Conservation (phyloP, 2,113 vertebrate species). For the Speoplatyrhinus poulsoni region DNA sequence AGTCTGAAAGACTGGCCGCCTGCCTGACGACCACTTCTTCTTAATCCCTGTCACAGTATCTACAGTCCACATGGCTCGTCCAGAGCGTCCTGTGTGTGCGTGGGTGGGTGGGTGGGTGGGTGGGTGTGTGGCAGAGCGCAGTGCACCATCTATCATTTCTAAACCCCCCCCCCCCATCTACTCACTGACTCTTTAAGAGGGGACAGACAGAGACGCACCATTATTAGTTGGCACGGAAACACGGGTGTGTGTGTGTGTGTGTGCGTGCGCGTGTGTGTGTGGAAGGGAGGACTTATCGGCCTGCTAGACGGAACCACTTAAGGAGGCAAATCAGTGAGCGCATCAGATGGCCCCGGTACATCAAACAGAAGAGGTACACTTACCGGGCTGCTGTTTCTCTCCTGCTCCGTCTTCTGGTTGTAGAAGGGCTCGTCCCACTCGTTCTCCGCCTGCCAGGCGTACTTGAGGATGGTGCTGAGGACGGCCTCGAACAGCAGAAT, state of each 20-base stretch:
- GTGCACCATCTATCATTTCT: not conserved
- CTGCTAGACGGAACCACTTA: not conserved
- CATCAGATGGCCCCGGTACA: constrained; percentile 15
- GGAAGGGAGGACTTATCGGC: constrained; percentile 18
- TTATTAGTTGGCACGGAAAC: not conserved
- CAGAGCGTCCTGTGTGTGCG: not conserved
- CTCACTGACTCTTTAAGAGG: not conserved
- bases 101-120: not conserved
- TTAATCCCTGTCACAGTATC: constrained; percentile 41
- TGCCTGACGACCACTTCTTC: constrained; percentile 23
- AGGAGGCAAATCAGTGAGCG: constrained; percentile 22
- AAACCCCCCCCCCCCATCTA: constrained; percentile 6
- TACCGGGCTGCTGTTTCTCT: constrained; percentile 90
- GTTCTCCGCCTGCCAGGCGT: constrained; percentile 91
- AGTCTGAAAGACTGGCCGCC: constrained; percentile 21
- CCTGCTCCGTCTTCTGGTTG: constrained; percentile 91
- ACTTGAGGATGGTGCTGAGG: constrained; percentile 96
- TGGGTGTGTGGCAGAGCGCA: not conserved
- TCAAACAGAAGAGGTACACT: constrained; percentile 14
- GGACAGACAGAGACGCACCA: not conserved
- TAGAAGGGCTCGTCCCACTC: constrained; percentile 96
- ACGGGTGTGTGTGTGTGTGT: not conserved
- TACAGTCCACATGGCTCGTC: constrained; percentile 1
- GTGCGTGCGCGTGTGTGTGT: not conserved
- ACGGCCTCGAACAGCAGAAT: constrained; percentile 94